These are phyloP conservation scores for Chesias legatella DNA, from an alignment of 2,888 invertebrate genomes.

Conservation along the genomic window DNA sequence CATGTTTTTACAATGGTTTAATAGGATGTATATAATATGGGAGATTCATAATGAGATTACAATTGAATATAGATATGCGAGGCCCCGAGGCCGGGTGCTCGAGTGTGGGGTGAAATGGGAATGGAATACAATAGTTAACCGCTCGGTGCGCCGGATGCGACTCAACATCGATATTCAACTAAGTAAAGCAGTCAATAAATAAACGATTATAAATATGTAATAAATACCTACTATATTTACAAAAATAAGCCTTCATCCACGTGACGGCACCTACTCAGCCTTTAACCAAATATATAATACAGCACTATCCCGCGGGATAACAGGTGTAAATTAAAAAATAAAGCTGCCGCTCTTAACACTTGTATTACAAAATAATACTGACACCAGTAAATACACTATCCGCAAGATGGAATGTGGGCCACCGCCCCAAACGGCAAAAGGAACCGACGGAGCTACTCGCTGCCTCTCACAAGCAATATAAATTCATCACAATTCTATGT, in stretches of 20 bases:
- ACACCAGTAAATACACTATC: slow-evolving; percentile 75
- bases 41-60: slow-evolving; percentile 78
- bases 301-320: slow-evolving; percentile 76
- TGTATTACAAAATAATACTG: slow-evolving; percentile 79
- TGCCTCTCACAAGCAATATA: slow-evolving; percentile 52
- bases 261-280: slow-evolving; percentile 69
- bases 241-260: slow-evolving; percentile 69
- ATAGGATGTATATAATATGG: slow-evolving; percentile 47
- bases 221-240: slow-evolving; percentile 82
- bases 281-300: slow-evolving; percentile 79
- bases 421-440: slow-evolving; percentile 53
- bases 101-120: slow-evolving; percentile 72
- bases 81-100: no score
- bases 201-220: slow-evolving; percentile 81
- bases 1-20: slow-evolving; percentile 63
- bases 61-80: slow-evolving; percentile 66
- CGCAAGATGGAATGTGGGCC: slow-evolving; percentile 72
- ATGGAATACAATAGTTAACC: slow-evolving; percentile 72
- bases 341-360: slow-evolving; percentile 79
- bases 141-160: slow-evolving; percentile 62
- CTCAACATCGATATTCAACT: slow-evolving; percentile 65
- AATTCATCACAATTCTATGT: slow-evolving; percentile 71
- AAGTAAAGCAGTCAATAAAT: slow-evolving; percentile 81
- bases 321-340: slow-evolving; percentile 78
- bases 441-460: slow-evolving; percentile 63